Evolutionary conservation across 2,113 vertebrate species (phyloP), one percentile per base, ranked within the genome.

Genomic region (Rhabdomys dilectus): DNA sequence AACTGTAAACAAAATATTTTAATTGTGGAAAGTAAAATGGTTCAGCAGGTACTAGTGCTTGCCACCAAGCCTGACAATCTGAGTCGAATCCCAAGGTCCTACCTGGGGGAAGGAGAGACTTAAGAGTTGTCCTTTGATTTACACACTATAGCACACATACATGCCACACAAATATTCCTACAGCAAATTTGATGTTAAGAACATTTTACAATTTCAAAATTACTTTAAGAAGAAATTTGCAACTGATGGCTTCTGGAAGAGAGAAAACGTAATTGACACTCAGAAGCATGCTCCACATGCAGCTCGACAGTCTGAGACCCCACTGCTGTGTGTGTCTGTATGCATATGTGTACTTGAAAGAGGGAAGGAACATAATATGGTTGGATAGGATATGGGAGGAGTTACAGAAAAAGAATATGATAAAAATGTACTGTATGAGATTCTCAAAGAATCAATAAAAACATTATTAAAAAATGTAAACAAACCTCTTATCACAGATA

Each of bases 1-100:
- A 93, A 96, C 64, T 72, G 15, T 77, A 89, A 78, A 88, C 13
- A 68, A 91, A 64, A 88, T 45, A 78, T 94, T 82, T 96, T 89
- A 91, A 91, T 39, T 51, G 31, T 64, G n/a, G 26, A 7, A 24
- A 84, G 58, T 84, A 53, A 84, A 58, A 62, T 42, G 58, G 39
- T 1, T 85, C 58, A 64, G 26, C 5, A 13, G 29, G 39, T 45
- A 34, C 45, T 48, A 60, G 60, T 12, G 9, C 82, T 86, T 66
- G 39, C 42, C 80, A 60, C 12, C 11, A 60, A 82, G 22, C 36
- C 60, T 66, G 82, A 66, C 29, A 60, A 42, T 39, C 56, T 45
- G 82, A 64, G 17, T 64, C 26, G 60, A 86, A 86, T 48, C 29
- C 42, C 39, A 64, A 36, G 42, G 29, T 34, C 16, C 42, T 10